Evolutionary conservation across 1,140 invertebrate genomes (phyloP).

Genomic region (Akabosia matsudoensis): DNA sequence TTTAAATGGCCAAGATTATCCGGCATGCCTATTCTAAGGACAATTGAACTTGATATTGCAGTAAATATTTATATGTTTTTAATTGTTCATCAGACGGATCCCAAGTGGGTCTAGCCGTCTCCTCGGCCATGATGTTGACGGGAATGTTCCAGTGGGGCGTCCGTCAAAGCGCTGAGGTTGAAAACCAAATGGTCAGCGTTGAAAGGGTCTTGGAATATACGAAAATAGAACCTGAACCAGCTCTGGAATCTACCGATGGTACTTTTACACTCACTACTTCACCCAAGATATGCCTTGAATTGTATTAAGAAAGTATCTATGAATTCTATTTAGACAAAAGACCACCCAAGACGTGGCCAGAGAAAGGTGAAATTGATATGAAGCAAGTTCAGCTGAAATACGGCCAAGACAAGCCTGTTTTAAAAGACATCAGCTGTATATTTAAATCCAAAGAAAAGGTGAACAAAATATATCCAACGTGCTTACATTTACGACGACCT

Average conservation of each 20-base stretch:
- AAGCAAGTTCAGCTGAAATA: slow-evolving; percentile 58
- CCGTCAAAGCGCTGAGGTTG: slow-evolving; percentile 77
- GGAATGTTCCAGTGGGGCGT: slow-evolving; percentile 82
- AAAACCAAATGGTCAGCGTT: slow-evolving; percentile 86
- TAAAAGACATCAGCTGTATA: slow-evolving; percentile 58
- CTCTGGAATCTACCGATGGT: slow-evolving; percentile 47
- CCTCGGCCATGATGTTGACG: slow-evolving; percentile 74
- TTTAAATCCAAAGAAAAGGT: slow-evolving; percentile 61
- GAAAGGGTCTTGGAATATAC: slow-evolving; percentile 78
- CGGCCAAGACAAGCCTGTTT: slow-evolving; percentile 53
- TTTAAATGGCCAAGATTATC: too few relatives aligned
- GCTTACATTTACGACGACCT: background rate
- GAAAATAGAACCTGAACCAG: slow-evolving; percentile 52
- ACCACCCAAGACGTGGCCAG: slow-evolving; percentile 58
- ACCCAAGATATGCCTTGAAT: slow-evolving; percentile 46
- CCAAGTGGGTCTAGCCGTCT: slow-evolving; percentile 75
- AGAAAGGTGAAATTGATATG: slow-evolving; percentile 57
- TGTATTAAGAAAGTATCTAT: background rate
- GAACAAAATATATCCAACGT: slow-evolving; percentile 36
- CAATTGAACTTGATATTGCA: too few relatives aligned
- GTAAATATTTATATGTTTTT: too few relatives aligned
- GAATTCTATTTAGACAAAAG: slow-evolving; percentile 45
- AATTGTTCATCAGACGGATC: slow-evolving; percentile 59
- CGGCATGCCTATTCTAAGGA: too few relatives aligned
- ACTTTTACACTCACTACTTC: slow-evolving; percentile 36